Conservation (phyloP, 2,113 vertebrate genomes). For the Pomatorhinus ruficollis region DNA sequence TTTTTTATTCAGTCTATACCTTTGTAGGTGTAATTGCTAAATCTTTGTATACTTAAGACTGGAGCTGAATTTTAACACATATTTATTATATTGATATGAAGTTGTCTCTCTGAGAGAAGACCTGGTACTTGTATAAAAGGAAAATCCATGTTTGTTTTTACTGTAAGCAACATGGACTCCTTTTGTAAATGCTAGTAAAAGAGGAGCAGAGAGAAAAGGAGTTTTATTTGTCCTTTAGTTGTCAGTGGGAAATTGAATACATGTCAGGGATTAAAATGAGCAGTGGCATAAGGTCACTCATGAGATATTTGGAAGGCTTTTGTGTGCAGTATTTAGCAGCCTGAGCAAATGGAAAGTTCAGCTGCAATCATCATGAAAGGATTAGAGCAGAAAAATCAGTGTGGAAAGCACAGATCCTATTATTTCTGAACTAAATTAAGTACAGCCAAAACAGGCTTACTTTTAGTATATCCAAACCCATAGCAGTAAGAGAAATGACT, state of each 20-base stretch:
- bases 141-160: background rate
- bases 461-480: background rate
- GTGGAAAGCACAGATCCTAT: slow-evolving; percentile 40
- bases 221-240: slow-evolving; percentile 10
- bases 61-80: background rate
- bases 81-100: background rate
- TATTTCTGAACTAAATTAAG: slow-evolving; percentile 48
- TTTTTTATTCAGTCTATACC: background rate
- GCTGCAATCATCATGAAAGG: slow-evolving; percentile 26
- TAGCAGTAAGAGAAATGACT: background rate
- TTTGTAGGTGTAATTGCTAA: background rate
- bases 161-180: background rate
- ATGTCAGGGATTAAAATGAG: slow-evolving; percentile 42
- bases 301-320: slow-evolving; percentile 46
- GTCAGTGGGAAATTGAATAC: slow-evolving; percentile 40
- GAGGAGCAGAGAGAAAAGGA: background rate
- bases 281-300: slow-evolving; percentile 30
- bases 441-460: background rate
- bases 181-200: background rate
- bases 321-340: slow-evolving; percentile 35
- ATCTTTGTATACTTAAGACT: background rate
- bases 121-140: background rate
- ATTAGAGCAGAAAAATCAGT: slow-evolving; percentile 42
- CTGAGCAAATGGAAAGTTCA: slow-evolving; percentile 20
- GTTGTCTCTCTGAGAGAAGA: background rate